These are phyloP conservation scores for Anoplius nigerrimus DNA, from an alignment of 2,888 invertebrate species.

Conservation along the genomic window DNA sequence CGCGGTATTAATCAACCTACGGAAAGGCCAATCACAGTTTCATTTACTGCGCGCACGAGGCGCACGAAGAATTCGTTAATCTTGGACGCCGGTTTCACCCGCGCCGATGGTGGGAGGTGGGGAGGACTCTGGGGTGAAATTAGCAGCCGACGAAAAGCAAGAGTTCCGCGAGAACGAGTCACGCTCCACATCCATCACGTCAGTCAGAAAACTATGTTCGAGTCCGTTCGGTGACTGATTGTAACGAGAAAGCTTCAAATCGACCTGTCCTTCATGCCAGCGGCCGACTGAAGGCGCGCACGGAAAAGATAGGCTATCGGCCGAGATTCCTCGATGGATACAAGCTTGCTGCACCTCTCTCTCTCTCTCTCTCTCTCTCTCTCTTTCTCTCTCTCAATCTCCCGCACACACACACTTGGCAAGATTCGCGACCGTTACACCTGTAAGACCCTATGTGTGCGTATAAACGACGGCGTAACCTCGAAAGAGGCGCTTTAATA, in stretches of 20 bases:
- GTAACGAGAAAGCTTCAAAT: conserved; percentile 2
- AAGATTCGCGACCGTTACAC: conserved; percentile 14
- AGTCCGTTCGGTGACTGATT: neutral
- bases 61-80: no score
- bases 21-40: no score
- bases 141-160: neutral
- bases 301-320: neutral
- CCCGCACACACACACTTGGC: no score
- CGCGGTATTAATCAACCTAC: no score
- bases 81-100: no score
- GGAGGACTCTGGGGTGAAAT: no score
- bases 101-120: no score
- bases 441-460: conserved; percentile 7
- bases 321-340: neutral
- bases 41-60: no score
- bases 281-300: no score
- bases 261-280: neutral
- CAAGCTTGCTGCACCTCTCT: neutral
- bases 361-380: conserved; percentile 4
- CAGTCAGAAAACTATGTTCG: neutral
- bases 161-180: neutral
- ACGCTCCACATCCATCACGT: conserved; percentile 5
- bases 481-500: conserved; percentile 26
- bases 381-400: conserved; percentile 2
- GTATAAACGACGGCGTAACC: conserved; percentile 6